Evolutionary conservation across 2,888 invertebrate species (phyloP).

Genomic region (Drosophila dives): DNA sequence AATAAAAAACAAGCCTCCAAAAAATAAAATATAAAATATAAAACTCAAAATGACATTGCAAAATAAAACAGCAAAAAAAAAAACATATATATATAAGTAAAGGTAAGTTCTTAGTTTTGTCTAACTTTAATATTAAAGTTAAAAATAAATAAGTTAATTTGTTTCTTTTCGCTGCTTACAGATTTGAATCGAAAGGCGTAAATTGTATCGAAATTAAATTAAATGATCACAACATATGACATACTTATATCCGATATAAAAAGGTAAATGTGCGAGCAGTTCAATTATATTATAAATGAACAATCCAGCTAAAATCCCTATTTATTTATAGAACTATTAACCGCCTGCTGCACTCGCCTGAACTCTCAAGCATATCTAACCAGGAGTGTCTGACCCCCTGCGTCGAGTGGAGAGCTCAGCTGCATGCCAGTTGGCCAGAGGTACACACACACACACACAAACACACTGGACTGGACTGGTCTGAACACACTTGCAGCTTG

Average conservation of each 20-base stretch:
- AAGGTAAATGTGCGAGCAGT: background rate
- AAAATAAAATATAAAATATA: constrained; percentile 19
- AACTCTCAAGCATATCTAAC: background rate
- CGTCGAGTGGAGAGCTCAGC: constrained; percentile 45
- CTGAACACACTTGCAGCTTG: constrained; percentile 26
- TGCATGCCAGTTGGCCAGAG: constrained; percentile 43
- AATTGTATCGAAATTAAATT: background rate
- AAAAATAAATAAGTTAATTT: background rate
- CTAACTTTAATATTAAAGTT: background rate
- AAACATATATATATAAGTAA: background rate
- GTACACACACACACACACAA: no score
- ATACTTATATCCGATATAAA: background rate
- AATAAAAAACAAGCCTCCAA: constrained; percentile 45
- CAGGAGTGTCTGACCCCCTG: constrained; percentile 7
- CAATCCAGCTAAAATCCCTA: background rate
- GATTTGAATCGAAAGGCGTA: background rate
- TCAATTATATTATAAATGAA: background rate
- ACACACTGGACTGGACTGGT: background rate
- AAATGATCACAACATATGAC: background rate
- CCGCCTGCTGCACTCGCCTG: background rate
- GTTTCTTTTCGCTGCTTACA: background rate
- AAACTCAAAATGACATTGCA: constrained; percentile 66
- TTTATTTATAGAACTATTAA: constrained; percentile 1
- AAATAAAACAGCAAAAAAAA: constrained; percentile 21
- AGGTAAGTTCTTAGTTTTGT: background rate